These are phyloP conservation scores for Forbesichthys agassizii DNA, from an alignment of 2,113 vertebrate genomes.

Conservation along the genomic window DNA sequence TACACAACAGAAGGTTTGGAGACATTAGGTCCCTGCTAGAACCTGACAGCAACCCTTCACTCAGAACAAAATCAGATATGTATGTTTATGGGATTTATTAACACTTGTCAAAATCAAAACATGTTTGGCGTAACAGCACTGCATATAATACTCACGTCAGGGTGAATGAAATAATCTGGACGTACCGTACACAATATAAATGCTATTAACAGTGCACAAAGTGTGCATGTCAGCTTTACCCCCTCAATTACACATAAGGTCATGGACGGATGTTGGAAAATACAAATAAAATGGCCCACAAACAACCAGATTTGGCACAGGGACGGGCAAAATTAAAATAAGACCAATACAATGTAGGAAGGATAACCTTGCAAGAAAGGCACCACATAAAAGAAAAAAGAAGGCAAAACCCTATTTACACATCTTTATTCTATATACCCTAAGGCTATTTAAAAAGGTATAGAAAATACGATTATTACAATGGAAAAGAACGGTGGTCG, in stretches of 20 bases:
- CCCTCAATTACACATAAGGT: conserved; percentile 8
- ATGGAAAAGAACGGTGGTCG: conserved; percentile 33
- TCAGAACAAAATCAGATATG: too few relatives aligned
- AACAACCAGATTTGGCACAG: conserved; percentile 52
- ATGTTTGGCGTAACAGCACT: not conserved
- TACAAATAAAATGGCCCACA: not conserved
- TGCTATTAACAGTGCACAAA: conserved; percentile 15
- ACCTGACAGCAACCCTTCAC: too few relatives aligned
- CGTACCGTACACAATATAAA: conserved; percentile 20
- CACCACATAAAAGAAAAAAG: conserved; percentile 35
- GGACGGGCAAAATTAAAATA: conserved; percentile 28
- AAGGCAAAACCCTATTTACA: conserved; percentile 10
- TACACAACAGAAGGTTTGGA: not conserved
- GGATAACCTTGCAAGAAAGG: conserved; percentile 41
- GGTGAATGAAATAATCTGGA: conserved; percentile 22
- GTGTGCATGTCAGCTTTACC: conserved; percentile 36
- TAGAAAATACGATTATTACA: conserved; percentile 34
- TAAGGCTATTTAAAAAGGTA: conserved; percentile 14
- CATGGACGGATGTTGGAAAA: conserved; percentile 26
- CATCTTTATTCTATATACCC: not conserved
- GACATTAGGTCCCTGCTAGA: not conserved
- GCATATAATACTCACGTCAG: not conserved
- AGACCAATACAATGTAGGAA: conserved; percentile 30
- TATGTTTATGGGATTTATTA: too few relatives aligned
- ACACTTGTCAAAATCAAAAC: too few relatives aligned